phyloP scores from a whole-genome alignment of 2,797 vertebrate genomes.

The Pristis pectinata region DNA sequence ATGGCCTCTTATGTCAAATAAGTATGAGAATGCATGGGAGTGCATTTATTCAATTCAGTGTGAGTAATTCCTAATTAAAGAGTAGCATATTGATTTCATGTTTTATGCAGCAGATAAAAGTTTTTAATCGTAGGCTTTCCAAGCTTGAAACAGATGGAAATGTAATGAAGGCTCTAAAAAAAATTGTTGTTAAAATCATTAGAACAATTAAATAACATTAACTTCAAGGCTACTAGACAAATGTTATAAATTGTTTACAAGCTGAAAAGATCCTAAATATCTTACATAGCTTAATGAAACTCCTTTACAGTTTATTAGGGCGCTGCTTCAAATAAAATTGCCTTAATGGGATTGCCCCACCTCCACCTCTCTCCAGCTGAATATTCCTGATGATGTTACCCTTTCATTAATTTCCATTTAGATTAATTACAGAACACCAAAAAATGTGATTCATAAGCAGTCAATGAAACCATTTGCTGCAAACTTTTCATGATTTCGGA shows the following conservation, averaged over 20 bases:
- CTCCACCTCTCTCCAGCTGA: neutral
- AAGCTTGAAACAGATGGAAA: neutral
- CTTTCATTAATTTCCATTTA: neutral
- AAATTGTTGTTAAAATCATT: neutral
- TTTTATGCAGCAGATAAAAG: neutral
- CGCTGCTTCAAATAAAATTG: neutral
- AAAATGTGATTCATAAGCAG: neutral
- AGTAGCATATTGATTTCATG: neutral
- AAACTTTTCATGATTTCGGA: neutral
- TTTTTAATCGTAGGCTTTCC: neutral
- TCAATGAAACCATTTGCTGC: neutral
- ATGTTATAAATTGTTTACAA: neutral
- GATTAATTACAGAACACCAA: neutral
- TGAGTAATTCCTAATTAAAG: neutral
- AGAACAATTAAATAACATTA: conserved; percentile 4
- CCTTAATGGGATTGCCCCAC: neutral
- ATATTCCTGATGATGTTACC: neutral
- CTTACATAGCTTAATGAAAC: neutral
- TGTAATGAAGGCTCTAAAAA: neutral
- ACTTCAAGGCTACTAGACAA: neutral
- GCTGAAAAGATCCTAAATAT: neutral
- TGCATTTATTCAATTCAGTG: neutral
- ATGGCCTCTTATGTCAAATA: too few relatives aligned
- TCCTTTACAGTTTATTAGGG: neutral
- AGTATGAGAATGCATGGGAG: too few relatives aligned